Conservation (phyloP, 37 sponge, comb jelly and placozoan species). For the Hexactinellida sp. region DNA sequence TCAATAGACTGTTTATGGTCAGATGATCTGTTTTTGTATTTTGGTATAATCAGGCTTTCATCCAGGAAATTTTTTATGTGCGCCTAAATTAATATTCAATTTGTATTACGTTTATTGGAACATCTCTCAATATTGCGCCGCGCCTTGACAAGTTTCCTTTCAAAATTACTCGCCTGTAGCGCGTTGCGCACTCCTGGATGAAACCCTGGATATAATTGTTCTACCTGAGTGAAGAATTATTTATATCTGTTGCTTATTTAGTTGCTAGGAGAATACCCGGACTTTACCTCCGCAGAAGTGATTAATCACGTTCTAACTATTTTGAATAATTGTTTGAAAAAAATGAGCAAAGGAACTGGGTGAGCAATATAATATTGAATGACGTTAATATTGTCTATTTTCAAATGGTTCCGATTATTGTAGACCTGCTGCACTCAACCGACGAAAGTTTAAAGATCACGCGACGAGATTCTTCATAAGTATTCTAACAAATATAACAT, state of each 20-base stretch:
- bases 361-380: too few relatives aligned
- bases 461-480: slow-evolving; percentile 1
- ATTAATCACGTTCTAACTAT: not conserved
- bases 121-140: too few relatives aligned
- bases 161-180: too few relatives aligned
- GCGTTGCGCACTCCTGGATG: too few relatives aligned
- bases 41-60: too few relatives aligned
- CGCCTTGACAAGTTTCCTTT: too few relatives aligned
- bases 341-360: not conserved
- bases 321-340: not conserved
- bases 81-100: too few relatives aligned
- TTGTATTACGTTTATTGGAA: too few relatives aligned
- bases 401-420: too few relatives aligned
- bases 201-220: not conserved
- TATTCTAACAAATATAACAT: not conserved
- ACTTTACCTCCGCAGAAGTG: not conserved
- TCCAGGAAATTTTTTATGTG: too few relatives aligned
- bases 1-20: not conserved
- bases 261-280: not conserved
- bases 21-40: not conserved
- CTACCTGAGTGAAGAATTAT: not conserved
- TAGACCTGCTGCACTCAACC: not conserved
- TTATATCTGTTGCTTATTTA: not conserved
- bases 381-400: too few relatives aligned
- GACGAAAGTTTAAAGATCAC: not conserved